Evolutionary conservation across 1,140 invertebrate species (phyloP).

Genomic region (Drosophila repletoides): DNA sequence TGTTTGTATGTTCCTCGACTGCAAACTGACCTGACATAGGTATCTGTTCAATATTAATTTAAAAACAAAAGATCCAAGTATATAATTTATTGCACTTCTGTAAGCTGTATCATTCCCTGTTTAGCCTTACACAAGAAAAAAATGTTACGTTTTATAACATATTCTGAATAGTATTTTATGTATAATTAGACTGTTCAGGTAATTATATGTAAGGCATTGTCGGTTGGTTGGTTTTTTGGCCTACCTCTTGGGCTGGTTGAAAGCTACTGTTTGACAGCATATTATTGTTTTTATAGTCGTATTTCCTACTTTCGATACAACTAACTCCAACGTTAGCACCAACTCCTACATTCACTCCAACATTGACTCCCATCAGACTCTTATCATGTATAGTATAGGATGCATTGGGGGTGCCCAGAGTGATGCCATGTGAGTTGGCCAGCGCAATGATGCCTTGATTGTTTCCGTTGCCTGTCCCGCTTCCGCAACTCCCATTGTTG

Average conservation of each 20-base stretch:
- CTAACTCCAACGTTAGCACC: constrained; percentile 39
- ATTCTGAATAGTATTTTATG: too few species aligned
- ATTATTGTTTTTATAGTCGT: constrained; percentile 60
- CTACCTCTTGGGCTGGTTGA: constrained; percentile 59
- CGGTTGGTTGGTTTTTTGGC: neutral
- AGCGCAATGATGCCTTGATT: constrained; percentile 38
- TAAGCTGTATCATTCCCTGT: too few species aligned
- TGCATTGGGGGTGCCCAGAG: constrained; percentile 23
- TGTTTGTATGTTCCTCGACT: too few species aligned
- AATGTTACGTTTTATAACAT: too few species aligned
- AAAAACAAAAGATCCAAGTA: too few species aligned
- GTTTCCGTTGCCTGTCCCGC: constrained; percentile 11
- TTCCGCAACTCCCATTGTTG: constrained; percentile 5
- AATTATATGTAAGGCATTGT: too few species aligned
- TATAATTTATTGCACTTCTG: too few species aligned
- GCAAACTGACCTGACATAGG: too few species aligned
- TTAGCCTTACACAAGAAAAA: too few species aligned
- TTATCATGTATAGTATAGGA: constrained; percentile 52
- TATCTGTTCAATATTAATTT: too few species aligned
- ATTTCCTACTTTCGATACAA: constrained; percentile 59
- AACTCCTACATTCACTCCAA: constrained; percentile 25
- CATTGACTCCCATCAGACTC: constrained; percentile 41
- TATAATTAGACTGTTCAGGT: too few species aligned
- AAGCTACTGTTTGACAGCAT: constrained; percentile 52
- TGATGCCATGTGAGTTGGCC: constrained; percentile 29